Percentiles rank a stretch among this genome's conserved stretches.
phyloP scores from a whole-genome alignment of 2,888 invertebrate genomes.

The Nephrotoma flavescens region DNA sequence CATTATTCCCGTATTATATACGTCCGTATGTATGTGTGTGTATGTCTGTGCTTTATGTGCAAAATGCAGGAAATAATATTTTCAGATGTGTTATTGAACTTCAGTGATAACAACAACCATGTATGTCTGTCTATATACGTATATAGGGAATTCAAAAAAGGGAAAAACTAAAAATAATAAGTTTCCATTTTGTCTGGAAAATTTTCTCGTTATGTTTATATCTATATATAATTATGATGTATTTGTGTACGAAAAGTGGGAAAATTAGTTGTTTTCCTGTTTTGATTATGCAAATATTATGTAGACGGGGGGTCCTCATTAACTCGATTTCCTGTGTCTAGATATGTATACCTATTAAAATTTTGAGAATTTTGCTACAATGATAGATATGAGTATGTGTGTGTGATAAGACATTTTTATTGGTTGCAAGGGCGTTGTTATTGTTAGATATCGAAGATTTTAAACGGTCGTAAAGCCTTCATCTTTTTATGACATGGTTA shows the following conservation, averaged over 20 bases:
- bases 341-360: neutral
- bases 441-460: too few relatives aligned
- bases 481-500: too few relatives aligned
- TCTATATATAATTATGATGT: neutral
- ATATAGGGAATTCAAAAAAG: neutral
- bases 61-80: neutral
- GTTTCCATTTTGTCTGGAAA: slow-evolving; percentile 4
- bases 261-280: neutral
- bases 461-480: too few relatives aligned
- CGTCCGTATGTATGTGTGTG: neutral
- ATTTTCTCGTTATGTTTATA: neutral
- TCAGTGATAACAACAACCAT: neutral
- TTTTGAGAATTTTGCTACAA: neutral
- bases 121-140: neutral
- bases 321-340: neutral
- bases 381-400: too few relatives aligned
- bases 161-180: neutral
- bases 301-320: neutral
- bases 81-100: slow-evolving; percentile 2
- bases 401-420: too few relatives aligned
- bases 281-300: neutral
- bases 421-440: too few relatives aligned
- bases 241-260: neutral
- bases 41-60: neutral
- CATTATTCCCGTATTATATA: neutral